Percentiles rank a stretch among this genome's conserved stretches.
Evolutionary conservation across 2,113 vertebrate species (phyloP).

Genomic region (Nematolebias whitei): DNA sequence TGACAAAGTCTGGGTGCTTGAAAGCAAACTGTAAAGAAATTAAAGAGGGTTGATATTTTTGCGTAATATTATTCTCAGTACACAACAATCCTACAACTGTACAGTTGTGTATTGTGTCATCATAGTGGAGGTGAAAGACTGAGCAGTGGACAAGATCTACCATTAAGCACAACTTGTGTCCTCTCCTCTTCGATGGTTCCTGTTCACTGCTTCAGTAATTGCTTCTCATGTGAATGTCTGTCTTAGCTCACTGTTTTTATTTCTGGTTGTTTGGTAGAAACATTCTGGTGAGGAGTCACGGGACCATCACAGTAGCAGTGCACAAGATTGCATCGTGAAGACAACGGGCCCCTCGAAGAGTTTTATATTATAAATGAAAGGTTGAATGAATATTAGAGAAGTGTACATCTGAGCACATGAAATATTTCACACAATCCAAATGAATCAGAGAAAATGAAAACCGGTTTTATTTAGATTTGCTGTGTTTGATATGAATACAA

Average conservation of each 20-base stretch:
- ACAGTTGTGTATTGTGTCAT: background rate
- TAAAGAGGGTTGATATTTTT: too few species aligned
- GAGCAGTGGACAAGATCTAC: background rate
- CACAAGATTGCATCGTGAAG: conserved; percentile 92
- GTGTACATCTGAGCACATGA: background rate
- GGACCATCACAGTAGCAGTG: conserved; percentile 91
- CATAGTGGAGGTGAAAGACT: background rate
- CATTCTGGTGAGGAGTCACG: conserved; percentile 93
- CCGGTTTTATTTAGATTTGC: conserved; percentile 3
- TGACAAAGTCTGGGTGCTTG: too few species aligned
- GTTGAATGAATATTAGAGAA: too few species aligned
- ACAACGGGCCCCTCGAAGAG: background rate
- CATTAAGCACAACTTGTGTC: background rate
- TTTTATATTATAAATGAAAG: too few species aligned
- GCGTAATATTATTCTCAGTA: too few species aligned
- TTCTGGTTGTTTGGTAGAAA: conserved; percentile 80
- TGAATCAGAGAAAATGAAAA: background rate
- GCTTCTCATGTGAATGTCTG: conserved; percentile 1
- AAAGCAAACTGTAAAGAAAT: too few species aligned
- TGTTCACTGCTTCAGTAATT: background rate
- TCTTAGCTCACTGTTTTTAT: background rate
- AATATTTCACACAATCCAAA: background rate
- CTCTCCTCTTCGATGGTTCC: background rate
- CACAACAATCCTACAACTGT: too few species aligned
- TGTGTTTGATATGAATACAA: conserved; percentile 11